Evolutionary conservation across 2,888 invertebrate species (phyloP), one percentile per base, ranked within the genome.

Genomic region (Trachelus stipa): DNA sequence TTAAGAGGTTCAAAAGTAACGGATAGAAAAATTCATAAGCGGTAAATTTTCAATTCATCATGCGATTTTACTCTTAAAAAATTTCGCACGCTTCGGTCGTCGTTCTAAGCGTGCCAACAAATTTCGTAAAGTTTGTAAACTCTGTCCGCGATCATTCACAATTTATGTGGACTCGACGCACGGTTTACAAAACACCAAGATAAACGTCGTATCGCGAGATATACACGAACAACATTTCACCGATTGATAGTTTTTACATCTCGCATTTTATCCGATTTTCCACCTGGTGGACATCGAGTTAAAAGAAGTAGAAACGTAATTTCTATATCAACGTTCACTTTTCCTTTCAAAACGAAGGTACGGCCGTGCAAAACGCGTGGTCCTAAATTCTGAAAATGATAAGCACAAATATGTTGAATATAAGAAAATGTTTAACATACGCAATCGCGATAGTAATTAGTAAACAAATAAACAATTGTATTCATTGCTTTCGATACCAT

Each of bases 181-280:
- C 30, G 31, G 86, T 87, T 87, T 88, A 85, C 84, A 83, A 88
- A 89, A 88, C 87, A 87, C 84, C 79, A 83, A 82, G 88, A 88
- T 88, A 85, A 88, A 87, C 83, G 81, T 84, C 81, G 83, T 85
- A 79, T 75, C 69, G 79, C 76, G 77, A 56, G 71, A 34, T 68
- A 71, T 71, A 71, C 71, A 34, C 12, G 71, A 71, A 71, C 31
- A 71, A 31, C 71, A 34, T 31, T 71, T 31, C 31, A 71, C 11
- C 31, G 3, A 71, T 34, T 71, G 33, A 71, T 71, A 71, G 71
- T 71, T 34, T 15, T 71, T 71, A 31, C 71, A 33, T 71, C 71
- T 71, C 71, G 1, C 12, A 12, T 30, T 71, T 71, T 71, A 15
- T 71, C 12, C 71, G 31, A 31, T 30, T 71, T 34, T 1, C 31